Base-by-base conservation (phyloP, 92 coral and sea anemone species). In the Pocillopora grandis region DNA sequence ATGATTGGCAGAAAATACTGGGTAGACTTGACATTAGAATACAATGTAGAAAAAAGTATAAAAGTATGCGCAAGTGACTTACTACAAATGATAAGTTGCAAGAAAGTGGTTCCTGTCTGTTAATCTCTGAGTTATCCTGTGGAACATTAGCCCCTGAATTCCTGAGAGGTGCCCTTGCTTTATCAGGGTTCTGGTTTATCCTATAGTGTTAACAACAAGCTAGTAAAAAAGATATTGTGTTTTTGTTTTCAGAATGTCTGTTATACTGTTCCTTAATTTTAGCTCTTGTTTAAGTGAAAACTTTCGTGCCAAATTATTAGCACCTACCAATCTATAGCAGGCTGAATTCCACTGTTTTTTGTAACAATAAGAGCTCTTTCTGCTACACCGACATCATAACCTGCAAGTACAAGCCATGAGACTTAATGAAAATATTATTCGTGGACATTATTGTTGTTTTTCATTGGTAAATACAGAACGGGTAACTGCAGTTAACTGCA, bases 251-350 rank as follows among this genome's bases (percentile, higher is more conserved):
- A 59, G 14, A 59, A 7, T 59, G 18, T 16, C 62, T 12, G 12
- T 7, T 65, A 65, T 10, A 65, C 11, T 15, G 20, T 63, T 27
- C 20, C 20, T n/a, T 12, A 23, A 67, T 23, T 17, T 23, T 67
- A 31, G 48, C 65, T 13, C 66, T 62, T 70, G 33, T 70, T 15
- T 20, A 33, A n/a, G 0, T 35, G 12, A 70, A 36, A 20, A 70
- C 0, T 70, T 17, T 5, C 23, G 31, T n/a, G 52, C 72, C 14
- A 12, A 33, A 19, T 12, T 20, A 5, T 14, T 2, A 65, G 33
- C 16, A 13, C 97, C 60, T 87, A 96, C 98, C 98, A 96, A 72
- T 96, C 98, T 92, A 96, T 96, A 2, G 98, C 98, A 19, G 96
- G 98, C 80, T 94, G 98, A 31, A 96, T 90, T 12, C 98, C 98